These are phyloP conservation scores for Poeciliopsis prolifica DNA, from an alignment of 2,113 vertebrate genomes.

Conservation along the genomic window DNA sequence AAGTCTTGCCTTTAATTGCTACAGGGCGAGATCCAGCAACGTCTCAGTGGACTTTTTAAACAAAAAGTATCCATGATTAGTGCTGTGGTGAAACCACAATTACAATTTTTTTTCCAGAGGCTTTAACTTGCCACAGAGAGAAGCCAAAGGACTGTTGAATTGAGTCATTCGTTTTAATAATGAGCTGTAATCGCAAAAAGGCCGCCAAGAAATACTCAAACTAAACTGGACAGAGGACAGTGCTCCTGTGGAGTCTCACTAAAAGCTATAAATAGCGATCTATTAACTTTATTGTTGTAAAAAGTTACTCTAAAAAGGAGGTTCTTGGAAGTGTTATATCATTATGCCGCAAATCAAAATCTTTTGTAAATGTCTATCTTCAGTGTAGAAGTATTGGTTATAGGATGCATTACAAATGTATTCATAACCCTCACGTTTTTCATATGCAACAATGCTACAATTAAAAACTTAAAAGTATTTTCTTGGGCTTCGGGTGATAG, in stretches of 20 bases:
- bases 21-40: slow-evolving; percentile 2
- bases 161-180: slow-evolving; percentile 18
- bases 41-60: slow-evolving; percentile 19
- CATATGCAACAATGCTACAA: background rate
- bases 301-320: slow-evolving; percentile 10
- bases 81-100: slow-evolving; percentile 34
- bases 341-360: slow-evolving; percentile 28
- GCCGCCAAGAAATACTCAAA: slow-evolving; percentile 9
- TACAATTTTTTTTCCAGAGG: slow-evolving; percentile 14
- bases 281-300: slow-evolving; percentile 12
- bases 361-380: slow-evolving; percentile 32
- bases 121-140: slow-evolving; percentile 33
- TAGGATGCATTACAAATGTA: background rate
- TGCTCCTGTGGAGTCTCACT: background rate
- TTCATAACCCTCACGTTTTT: background rate
- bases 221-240: background rate
- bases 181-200: slow-evolving; percentile 26
- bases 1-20: slow-evolving; percentile 17
- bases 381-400: background rate
- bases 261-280: slow-evolving; percentile 3
- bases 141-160: background rate
- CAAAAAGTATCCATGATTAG: slow-evolving; percentile 36
- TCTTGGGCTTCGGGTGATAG: no score
- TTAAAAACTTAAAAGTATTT: background rate
- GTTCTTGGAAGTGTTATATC: slow-evolving; percentile 11